These are phyloP conservation scores for Crossocerus cetratus DNA, from an alignment of 2,888 invertebrate species.

Conservation along the genomic window DNA sequence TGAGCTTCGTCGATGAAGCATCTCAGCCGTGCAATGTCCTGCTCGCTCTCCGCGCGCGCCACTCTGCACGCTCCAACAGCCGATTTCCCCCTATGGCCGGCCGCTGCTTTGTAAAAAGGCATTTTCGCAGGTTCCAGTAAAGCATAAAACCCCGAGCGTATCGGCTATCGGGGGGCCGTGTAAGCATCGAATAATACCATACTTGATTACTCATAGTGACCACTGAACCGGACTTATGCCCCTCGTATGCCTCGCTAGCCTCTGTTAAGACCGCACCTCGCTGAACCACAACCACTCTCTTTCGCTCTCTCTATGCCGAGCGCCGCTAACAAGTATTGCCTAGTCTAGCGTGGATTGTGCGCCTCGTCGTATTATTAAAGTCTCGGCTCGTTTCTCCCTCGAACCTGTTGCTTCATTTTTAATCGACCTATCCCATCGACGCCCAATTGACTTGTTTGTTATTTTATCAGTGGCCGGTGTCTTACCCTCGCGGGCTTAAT, in stretches of 20 bases:
- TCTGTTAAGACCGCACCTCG: conserved; percentile 70
- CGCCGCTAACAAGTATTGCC: conserved; percentile 37
- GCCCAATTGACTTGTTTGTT: conserved; percentile 4
- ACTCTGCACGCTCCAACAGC: conserved; percentile 49
- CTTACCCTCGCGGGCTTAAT: neutral
- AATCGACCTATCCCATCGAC: neutral
- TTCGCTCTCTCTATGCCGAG: conserved; percentile 12
- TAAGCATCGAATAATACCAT: conserved; percentile 62
- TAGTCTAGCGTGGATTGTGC: conserved; percentile 43
- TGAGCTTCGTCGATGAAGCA: conserved; percentile 67
- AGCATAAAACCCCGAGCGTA: conserved; percentile 54
- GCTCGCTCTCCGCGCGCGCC: conserved; percentile 46
- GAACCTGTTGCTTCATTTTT: conserved; percentile 33
- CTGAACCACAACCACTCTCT: conserved; percentile 39
- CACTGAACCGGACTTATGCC: conserved; percentile 66
- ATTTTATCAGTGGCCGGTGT: neutral
- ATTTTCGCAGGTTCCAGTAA: conserved; percentile 62
- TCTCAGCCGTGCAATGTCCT: conserved; percentile 70
- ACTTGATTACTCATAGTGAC: conserved; percentile 71
- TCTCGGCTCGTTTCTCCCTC: neutral
- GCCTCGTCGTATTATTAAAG: conserved; percentile 54
- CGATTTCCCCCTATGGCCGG: conserved; percentile 57
- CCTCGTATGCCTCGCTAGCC: conserved; percentile 68
- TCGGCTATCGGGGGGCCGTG: conserved; percentile 46
- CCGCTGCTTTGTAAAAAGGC: conserved; percentile 65